Evolutionary conservation across 1,140 invertebrate genomes (phyloP).

Genomic region (Drosophila pandora): DNA sequence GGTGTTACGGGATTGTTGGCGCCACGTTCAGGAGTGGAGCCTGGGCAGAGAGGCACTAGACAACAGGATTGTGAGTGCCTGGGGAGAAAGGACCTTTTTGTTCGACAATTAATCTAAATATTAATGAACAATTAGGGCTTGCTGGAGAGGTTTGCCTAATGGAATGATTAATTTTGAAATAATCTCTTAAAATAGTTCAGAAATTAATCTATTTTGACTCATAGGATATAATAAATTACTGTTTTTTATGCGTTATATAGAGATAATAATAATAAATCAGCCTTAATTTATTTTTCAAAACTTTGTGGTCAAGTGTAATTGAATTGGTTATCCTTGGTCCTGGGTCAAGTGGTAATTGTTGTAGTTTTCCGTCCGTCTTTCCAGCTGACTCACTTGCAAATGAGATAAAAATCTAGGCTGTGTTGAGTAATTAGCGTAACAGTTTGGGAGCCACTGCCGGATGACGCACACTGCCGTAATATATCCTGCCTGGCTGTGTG

Average conservation of each 20-base stretch:
- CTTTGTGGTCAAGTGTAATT: constrained; percentile 46
- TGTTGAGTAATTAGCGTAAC: constrained; percentile 45
- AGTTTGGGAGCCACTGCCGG: constrained; percentile 43
- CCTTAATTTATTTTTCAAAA: too few species aligned
- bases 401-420: constrained; percentile 42
- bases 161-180: constrained; percentile 7
- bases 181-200: too few species aligned
- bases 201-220: too few species aligned
- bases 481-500: constrained; percentile 12
- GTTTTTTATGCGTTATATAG: too few species aligned
- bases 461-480: constrained; percentile 45
- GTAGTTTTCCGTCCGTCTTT: constrained; percentile 16
- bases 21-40: constrained; percentile 38
- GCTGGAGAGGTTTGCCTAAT: not conserved
- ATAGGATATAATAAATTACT: too few species aligned
- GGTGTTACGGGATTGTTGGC: constrained; percentile 37
- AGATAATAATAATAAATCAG: too few species aligned
- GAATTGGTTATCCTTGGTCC: constrained; percentile 26
- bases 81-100: constrained; percentile 1
- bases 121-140: constrained; percentile 21
- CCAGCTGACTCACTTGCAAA: constrained; percentile 28
- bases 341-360: constrained; percentile 56
- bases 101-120: constrained; percentile 45
- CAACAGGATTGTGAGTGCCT: constrained; percentile 18
- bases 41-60: constrained; percentile 34